Base-by-base conservation (phyloP, 2,113 vertebrate genomes). In the Colaptes auratus region DNA sequence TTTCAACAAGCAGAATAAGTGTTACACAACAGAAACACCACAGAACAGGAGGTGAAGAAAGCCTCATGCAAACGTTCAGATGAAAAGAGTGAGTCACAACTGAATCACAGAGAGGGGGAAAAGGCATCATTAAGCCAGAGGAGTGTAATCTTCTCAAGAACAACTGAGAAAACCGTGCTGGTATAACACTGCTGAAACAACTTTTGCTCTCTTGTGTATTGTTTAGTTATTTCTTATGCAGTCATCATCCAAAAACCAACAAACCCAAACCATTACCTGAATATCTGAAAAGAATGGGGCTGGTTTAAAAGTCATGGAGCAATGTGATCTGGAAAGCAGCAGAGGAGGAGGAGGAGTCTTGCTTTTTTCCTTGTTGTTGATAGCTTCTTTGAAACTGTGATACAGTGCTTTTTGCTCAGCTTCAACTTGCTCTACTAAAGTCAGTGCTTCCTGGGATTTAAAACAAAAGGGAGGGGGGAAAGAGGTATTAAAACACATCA, bases 321-420 rank as follows among this genome's bases (percentile, higher is more conserved):
- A 89, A 73, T 98, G 91, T 44, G 98, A 98, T 83, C 98, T 97
- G 79, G 97, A 98, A 35, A 99, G 94, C 53, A 99, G 91, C 19
- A 99, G 90, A 35, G 99, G 99, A 60, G 99, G 96, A 89, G 98
- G 98, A 85, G 99, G 98, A 82, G 96, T 90, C 71, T n/a, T 96
- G 90, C 50, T 97, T 87, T 96, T 97, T 82, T 96, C 93, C 52
- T 90, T 78, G 82, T 35, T 95, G 74, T 89, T 92, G 55, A 88
- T 89, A 71, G 82, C 92, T 90, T 98, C 82, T 86, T 67, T 94
- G 50, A 97, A 90, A 94, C 97, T 95, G 27, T 78, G 89, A 90
- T 96, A 97, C 12, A 99, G 86, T 27, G 93, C 95, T 89, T 66
- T 98, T 97, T 99, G 99, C 93, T 99, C 99, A 65, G 96, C 76